Percentiles rank a stretch among this genome's conserved stretches.
Evolutionary conservation across 2,113 vertebrate genomes (phyloP).

Genomic region (Eulemur macaco): DNA sequence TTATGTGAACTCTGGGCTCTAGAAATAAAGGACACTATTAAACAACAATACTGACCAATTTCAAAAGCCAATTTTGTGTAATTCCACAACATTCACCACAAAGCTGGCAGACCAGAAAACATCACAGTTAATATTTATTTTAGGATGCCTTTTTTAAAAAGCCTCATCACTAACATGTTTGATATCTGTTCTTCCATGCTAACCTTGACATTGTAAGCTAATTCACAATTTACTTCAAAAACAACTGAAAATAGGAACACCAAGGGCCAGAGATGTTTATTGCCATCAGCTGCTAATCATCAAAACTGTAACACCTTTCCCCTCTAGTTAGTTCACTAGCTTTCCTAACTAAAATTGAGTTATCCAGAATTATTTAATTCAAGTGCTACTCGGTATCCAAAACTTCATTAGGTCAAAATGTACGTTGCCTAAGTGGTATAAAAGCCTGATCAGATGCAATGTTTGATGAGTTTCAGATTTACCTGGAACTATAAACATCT

Average conservation of each 20-base stretch:
- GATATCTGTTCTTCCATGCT: slow-evolving; percentile 14
- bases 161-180: neutral
- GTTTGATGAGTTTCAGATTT: slow-evolving; percentile 22
- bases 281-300: neutral
- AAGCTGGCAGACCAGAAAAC: neutral
- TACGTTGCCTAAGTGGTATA: neutral
- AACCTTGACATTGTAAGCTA: slow-evolving; percentile 43
- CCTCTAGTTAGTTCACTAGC: neutral
- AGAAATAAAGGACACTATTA: slow-evolving; percentile 39
- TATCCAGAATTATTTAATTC: slow-evolving; percentile 8
- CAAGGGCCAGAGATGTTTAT: neutral
- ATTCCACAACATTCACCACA: slow-evolving; percentile 29
- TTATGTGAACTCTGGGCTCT: neutral
- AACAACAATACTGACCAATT: slow-evolving; percentile 29
- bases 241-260: slow-evolving; percentile 34
- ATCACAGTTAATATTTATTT: slow-evolving; percentile 37
- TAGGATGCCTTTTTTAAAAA: slow-evolving; percentile 53
- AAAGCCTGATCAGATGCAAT: neutral
- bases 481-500: slow-evolving; percentile 35
- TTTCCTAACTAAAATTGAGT: slow-evolving; percentile 46
- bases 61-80: slow-evolving; percentile 27
- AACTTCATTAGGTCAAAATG: slow-evolving; percentile 23
- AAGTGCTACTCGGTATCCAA: slow-evolving; percentile 22
- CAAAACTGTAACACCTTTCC: slow-evolving; percentile 23
- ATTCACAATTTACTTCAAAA: slow-evolving; percentile 49